phyloP scores from a whole-genome alignment of 2,113 vertebrate species.

The Podocnemis expansa region DNA sequence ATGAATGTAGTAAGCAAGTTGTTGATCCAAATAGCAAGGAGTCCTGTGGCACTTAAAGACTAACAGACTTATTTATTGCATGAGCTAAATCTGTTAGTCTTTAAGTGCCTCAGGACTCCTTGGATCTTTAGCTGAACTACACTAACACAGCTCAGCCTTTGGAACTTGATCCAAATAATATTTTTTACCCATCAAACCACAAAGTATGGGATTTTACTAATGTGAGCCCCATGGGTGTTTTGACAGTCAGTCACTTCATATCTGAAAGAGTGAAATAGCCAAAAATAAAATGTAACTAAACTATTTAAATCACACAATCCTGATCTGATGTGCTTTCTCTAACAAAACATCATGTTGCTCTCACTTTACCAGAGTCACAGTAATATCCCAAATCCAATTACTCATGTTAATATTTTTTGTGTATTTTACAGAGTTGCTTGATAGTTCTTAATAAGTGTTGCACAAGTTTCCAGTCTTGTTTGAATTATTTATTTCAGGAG shows the following conservation, averaged over 20 bases:
- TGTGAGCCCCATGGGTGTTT: not conserved
- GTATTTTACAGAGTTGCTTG: not conserved
- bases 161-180: not conserved
- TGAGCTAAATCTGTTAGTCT: too few species aligned
- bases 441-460: not conserved
- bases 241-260: not conserved
- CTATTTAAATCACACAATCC: not conserved
- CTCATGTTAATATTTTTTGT: not conserved
- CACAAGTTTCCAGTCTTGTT: not conserved
- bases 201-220: not conserved
- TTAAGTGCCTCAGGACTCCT: too few species aligned
- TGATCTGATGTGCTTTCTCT: not conserved
- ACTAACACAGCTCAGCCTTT: too few species aligned
- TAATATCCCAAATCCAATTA: slow-evolving; percentile 5
- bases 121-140: too few species aligned
- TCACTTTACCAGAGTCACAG: not conserved
- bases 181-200: not conserved
- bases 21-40: too few species aligned
- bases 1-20: too few species aligned
- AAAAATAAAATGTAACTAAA: not conserved
- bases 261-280: not conserved
- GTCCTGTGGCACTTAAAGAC: too few species aligned
- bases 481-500: not conserved
- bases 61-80: too few species aligned
- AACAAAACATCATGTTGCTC: not conserved